Conservation (phyloP, 2,113 vertebrate species). For the Cryptomyrus ogoouensis region DNA sequence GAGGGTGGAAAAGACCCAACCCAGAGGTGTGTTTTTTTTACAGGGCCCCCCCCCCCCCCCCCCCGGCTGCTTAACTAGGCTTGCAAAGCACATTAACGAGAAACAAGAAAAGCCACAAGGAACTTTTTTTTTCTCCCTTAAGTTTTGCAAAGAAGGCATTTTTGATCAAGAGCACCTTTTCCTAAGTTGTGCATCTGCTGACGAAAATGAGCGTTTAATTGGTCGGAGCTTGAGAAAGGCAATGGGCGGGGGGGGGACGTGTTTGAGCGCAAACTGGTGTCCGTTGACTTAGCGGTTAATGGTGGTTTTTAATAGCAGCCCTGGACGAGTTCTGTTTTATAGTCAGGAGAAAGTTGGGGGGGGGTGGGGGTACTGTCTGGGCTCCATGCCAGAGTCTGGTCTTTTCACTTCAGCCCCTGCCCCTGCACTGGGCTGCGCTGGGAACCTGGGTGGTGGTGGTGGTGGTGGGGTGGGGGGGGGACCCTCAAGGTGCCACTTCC, state of each 20-base stretch:
- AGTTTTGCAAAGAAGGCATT: constrained; percentile 56
- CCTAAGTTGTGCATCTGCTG: constrained; percentile 44
- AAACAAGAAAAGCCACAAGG: constrained; percentile 49
- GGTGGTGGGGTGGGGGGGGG: neutral
- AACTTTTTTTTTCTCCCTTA: constrained; percentile 35
- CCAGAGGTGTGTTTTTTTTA: too few relatives aligned
- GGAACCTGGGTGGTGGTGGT: constrained; percentile 60
- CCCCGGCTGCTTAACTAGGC: constrained; percentile 25
- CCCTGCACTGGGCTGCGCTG: constrained; percentile 71
- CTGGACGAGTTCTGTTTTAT: constrained; percentile 70
- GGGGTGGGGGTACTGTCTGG: constrained; percentile 72
- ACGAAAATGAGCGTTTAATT: constrained; percentile 47
- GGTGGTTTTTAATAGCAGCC: constrained; percentile 73
- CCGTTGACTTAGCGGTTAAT: constrained; percentile 63
- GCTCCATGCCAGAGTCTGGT: constrained; percentile 81
- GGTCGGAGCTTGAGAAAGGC: constrained; percentile 34
- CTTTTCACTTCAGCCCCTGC: constrained; percentile 77
- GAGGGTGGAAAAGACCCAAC: too few relatives aligned
- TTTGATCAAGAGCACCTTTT: constrained; percentile 30
- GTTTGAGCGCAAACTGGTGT: constrained; percentile 41
- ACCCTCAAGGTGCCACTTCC: constrained; percentile 77
- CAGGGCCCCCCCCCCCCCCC: too few relatives aligned
- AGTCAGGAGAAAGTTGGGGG: constrained; percentile 74
- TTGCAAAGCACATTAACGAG: constrained; percentile 39
- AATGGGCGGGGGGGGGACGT: constrained; percentile 14